phyloP scores from a whole-genome alignment of 2,888 invertebrate species.

The Limnephilus rhombicus region DNA sequence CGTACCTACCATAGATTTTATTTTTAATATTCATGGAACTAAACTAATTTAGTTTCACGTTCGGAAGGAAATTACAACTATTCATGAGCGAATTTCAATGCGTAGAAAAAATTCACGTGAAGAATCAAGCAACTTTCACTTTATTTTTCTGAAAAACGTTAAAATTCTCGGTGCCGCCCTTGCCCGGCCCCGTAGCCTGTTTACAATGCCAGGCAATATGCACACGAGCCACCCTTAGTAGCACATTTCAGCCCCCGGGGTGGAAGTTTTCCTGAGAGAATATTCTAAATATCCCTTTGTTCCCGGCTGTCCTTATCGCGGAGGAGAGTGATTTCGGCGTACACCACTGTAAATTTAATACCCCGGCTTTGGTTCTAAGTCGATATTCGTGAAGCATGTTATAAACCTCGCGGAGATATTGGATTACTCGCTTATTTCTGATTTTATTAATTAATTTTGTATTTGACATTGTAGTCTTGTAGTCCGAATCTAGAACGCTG shows the following conservation, averaged over 20 bases:
- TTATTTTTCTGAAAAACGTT: too few species aligned
- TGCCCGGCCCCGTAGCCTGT: background rate
- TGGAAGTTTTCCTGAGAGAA: slow-evolving; percentile 12
- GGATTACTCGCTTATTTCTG: background rate
- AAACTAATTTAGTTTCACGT: too few species aligned
- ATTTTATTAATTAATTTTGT: background rate
- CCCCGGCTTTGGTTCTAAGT: background rate
- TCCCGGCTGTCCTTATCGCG: slow-evolving; percentile 7
- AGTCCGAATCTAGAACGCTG: too few species aligned
- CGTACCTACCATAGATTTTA: too few species aligned
- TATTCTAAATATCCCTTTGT: slow-evolving; percentile 44
- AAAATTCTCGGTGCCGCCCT: background rate
- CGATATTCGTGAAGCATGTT: background rate
- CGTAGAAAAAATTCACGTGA: too few species aligned
- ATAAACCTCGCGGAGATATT: background rate
- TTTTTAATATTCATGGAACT: background rate
- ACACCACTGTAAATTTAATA: slow-evolving; percentile 2
- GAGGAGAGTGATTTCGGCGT: background rate
- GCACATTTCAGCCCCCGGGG: slow-evolving; percentile 16
- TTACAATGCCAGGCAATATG: slow-evolving; percentile 24
- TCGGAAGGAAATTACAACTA: too few species aligned
- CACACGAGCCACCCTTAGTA: background rate
- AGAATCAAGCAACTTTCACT: too few species aligned
- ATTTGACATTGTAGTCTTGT: background rate
- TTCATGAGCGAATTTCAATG: too few species aligned